Conservation (phyloP, 2,113 vertebrate species). For the Tychaedon coryphoeus region DNA sequence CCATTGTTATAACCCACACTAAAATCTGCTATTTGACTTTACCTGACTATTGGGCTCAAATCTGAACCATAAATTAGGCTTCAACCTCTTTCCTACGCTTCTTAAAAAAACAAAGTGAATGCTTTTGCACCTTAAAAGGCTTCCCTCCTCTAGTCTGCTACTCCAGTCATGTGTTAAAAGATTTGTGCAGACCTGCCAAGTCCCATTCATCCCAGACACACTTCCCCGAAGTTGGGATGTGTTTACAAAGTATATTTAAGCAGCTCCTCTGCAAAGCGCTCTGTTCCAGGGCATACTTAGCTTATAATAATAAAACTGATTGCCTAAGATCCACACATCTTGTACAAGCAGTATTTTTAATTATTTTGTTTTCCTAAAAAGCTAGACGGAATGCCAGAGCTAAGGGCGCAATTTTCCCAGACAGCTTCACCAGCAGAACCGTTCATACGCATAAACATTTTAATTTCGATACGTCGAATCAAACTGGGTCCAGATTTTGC, state of each 20-base stretch:
- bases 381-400: rapidly evolving
- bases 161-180: slow-evolving; percentile 42
- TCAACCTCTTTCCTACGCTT: not conserved
- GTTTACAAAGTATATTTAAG: not conserved
- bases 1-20: not conserved
- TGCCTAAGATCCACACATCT: not conserved
- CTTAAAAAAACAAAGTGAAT: not conserved
- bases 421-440: not conserved
- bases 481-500: rapidly evolving
- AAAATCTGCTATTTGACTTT: not conserved
- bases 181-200: slow-evolving; percentile 32
- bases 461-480: rapidly evolving
- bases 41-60: not conserved
- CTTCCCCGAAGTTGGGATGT: slow-evolving; percentile 29
- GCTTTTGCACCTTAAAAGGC: slow-evolving; percentile 18
- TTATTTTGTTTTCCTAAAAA: rapidly evolving
- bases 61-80: not conserved
- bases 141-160: slow-evolving; percentile 18
- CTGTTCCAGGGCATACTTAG: not conserved
- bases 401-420: not conserved
- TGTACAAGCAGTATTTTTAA: rapidly evolving
- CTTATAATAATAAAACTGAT: not conserved
- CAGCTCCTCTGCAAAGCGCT: not conserved
- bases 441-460: rapidly evolving
- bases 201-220: slow-evolving; percentile 16